A percentile compares a stretch with the other conserved stretches of the same genome.
Conservation (phyloP, 2,797 vertebrate species). For the Lagocephalus sceleratus region DNA sequence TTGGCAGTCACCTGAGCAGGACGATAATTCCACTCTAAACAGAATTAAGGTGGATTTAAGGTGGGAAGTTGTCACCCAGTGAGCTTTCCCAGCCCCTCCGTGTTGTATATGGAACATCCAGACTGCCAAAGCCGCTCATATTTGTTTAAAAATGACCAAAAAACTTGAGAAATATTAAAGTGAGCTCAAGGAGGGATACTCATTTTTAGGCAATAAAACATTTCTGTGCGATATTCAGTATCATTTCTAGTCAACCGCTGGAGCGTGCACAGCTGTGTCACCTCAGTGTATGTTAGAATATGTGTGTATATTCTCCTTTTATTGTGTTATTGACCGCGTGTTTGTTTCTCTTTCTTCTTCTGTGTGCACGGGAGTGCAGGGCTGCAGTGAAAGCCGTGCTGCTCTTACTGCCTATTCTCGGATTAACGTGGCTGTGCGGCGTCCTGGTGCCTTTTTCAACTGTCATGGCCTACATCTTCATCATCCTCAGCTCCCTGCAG, state of each 20-base stretch:
- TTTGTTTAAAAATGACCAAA: constrained; percentile 30
- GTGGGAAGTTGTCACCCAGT: constrained; percentile 76
- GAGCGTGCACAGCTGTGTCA: not conserved
- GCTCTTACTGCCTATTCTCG: constrained; percentile 80
- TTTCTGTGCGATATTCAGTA: constrained; percentile 1
- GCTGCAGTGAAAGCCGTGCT: constrained; percentile 80
- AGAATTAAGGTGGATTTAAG: constrained; percentile 77
- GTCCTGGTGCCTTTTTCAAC: constrained; percentile 80
- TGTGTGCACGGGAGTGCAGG: constrained; percentile 53
- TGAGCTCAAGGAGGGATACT: constrained; percentile 5
- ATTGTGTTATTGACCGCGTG: not conserved
- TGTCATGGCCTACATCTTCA: constrained; percentile 79
- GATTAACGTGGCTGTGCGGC: constrained; percentile 81
- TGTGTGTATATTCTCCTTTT: not conserved
- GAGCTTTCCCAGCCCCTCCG: constrained; percentile 65
- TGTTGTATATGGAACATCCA: constrained; percentile 62
- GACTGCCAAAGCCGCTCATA: constrained; percentile 36
- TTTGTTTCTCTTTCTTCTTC: constrained; percentile 10
- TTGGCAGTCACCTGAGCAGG: constrained; percentile 76
- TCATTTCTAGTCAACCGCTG: too few relatives aligned
- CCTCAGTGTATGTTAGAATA: not conserved
- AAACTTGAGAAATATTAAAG: constrained; percentile 20
- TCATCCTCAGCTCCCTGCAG: constrained; percentile 82
- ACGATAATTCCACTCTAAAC: constrained; percentile 79
- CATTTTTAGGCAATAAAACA: constrained; percentile 9